These are phyloP conservation scores for Xiphophorus couchianus DNA, from an alignment of 2,113 vertebrate species.

Conservation along the genomic window DNA sequence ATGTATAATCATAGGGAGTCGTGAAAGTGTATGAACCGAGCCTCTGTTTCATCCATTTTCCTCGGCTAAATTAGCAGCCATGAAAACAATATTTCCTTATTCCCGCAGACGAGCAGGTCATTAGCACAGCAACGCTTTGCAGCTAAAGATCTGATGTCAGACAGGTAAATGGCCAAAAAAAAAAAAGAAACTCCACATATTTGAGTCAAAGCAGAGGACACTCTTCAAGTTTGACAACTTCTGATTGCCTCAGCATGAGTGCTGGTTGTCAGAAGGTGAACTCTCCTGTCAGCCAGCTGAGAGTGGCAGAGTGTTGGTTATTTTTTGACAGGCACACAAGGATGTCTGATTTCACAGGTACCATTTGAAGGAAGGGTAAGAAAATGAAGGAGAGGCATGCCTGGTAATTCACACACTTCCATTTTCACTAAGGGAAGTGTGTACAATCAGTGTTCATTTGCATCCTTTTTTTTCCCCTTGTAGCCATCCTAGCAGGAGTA, in stretches of 20 bases:
- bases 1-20: constrained; percentile 58
- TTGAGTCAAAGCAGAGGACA: constrained; percentile 45
- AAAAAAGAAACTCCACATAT: neutral
- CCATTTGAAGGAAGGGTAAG: constrained; percentile 21
- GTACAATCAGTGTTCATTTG: constrained; percentile 59
- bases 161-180: constrained; percentile 4
- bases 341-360: constrained; percentile 66
- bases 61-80: constrained; percentile 38
- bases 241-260: constrained; percentile 65
- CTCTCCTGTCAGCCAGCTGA: constrained; percentile 43
- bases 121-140: constrained; percentile 33
- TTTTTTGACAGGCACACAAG: constrained; percentile 60
- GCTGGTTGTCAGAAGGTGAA: constrained; percentile 49
- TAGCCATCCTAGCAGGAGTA: neutral
- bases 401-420: constrained; percentile 22
- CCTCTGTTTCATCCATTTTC: constrained; percentile 49
- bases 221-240: constrained; percentile 66
- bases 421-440: constrained; percentile 42
- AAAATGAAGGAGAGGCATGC: constrained; percentile 37
- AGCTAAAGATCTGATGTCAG: constrained; percentile 24
- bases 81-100: constrained; percentile 50
- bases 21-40: constrained; percentile 39
- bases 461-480: constrained; percentile 1
- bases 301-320: constrained; percentile 50
- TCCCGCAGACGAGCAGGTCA: constrained; percentile 55